phyloP scores from a whole-genome alignment of 2,888 invertebrate species.

The Eupithecia exiguata region DNA sequence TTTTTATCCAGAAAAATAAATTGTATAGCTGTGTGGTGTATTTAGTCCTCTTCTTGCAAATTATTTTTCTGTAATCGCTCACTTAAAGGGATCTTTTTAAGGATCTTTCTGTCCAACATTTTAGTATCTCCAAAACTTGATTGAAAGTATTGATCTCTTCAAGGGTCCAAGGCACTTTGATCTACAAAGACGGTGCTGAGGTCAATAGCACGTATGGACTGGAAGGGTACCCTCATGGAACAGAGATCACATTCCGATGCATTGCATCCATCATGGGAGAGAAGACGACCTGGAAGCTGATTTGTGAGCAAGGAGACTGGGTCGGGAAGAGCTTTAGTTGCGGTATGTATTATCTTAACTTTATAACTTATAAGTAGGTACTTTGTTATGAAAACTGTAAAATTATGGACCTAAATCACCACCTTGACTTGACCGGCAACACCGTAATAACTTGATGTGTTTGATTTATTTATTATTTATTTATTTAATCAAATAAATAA shows the following conservation, averaged over 20 bases:
- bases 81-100: constrained; percentile 19
- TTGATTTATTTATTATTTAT: no score
- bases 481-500: no score
- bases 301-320: constrained; percentile 94
- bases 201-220: constrained; percentile 86
- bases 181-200: constrained; percentile 89
- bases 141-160: constrained; percentile 38
- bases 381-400: no score
- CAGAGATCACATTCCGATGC: constrained; percentile 92
- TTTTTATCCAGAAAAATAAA: constrained; percentile 16
- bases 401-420: background rate
- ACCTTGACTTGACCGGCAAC: no score
- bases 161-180: constrained; percentile 90
- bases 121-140: constrained; percentile 18
- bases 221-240: constrained; percentile 90
- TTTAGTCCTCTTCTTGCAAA: constrained; percentile 12
- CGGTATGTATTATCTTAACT: constrained; percentile 78
- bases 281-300: constrained; percentile 92
- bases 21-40: constrained; percentile 15
- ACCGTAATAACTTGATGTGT: no score
- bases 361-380: no score
- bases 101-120: background rate
- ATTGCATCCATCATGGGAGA: constrained; percentile 92
- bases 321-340: constrained; percentile 91
- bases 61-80: constrained; percentile 24